Evolutionary conservation across 2,888 invertebrate species (phyloP).

Genomic region (Apoda limacodes): DNA sequence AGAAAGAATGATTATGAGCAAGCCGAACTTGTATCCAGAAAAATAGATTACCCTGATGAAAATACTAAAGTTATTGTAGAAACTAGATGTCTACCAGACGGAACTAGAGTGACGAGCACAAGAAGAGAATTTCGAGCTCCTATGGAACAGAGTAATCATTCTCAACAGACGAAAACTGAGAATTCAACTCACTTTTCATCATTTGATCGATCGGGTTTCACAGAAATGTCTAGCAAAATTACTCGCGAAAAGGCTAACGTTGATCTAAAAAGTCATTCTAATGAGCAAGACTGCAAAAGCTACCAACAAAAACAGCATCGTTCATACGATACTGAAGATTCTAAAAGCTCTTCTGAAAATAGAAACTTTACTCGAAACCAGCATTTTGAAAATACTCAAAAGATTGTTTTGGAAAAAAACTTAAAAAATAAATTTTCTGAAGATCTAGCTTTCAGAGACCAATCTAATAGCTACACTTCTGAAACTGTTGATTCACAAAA

Average conservation of each 20-base stretch:
- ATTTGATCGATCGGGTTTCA: constrained; percentile 33
- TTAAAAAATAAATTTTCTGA: too few relatives aligned
- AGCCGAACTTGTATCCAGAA: constrained; percentile 67
- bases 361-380: too few relatives aligned
- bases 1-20: constrained; percentile 29
- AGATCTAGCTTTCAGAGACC: too few relatives aligned
- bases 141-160: constrained; percentile 34
- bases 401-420: too few relatives aligned
- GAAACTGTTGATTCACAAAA: too few relatives aligned
- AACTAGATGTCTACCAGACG: constrained; percentile 75
- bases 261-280: constrained; percentile 44
- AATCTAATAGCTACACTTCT: too few relatives aligned
- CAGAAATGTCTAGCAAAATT: constrained; percentile 33
- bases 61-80: constrained; percentile 76
- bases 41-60: constrained; percentile 73
- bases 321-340: not conserved
- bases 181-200: constrained; percentile 32
- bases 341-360: constrained; percentile 4
- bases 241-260: constrained; percentile 38
- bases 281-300: constrained; percentile 33
- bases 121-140: constrained; percentile 72
- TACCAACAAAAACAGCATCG: not conserved
- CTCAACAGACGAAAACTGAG: constrained; percentile 39
- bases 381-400: too few relatives aligned
- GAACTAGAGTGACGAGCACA: constrained; percentile 76